These are phyloP conservation scores for Columba livia DNA, from an alignment of 2,113 vertebrate genomes.

Conservation along the genomic window DNA sequence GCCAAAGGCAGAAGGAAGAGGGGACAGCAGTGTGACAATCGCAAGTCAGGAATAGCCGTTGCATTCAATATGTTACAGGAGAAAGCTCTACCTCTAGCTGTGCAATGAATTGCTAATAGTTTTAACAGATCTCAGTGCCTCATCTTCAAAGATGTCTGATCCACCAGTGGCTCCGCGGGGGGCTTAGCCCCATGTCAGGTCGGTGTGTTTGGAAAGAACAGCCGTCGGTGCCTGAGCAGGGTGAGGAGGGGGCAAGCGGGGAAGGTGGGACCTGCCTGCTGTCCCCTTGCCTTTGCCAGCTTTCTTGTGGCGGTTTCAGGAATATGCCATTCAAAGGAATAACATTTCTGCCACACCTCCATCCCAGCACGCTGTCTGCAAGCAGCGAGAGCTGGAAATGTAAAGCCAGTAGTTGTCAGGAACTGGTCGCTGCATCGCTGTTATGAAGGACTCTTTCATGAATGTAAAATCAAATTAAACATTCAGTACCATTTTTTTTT, in stretches of 20 bases:
- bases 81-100: background rate
- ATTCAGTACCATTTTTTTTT: background rate
- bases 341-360: background rate
- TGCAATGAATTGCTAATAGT: background rate
- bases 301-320: background rate
- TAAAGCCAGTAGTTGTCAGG: background rate
- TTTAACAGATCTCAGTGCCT: background rate
- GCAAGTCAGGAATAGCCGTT: background rate
- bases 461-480: background rate
- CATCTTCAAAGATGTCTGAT: background rate
- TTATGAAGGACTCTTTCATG: background rate
- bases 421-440: background rate
- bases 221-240: background rate
- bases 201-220: background rate
- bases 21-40: background rate
- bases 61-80: background rate
- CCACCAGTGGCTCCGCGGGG: rapidly evolving
- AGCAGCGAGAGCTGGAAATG: background rate
- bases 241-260: background rate
- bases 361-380: background rate
- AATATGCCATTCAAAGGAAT: background rate
- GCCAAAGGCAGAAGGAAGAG: background rate
- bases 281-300: background rate
- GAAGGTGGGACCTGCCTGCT: background rate
- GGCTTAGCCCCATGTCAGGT: background rate